Base-by-base conservation (phyloP, 92 coral and sea anemone genomes). In the Parazoanthus swiftii region DNA sequence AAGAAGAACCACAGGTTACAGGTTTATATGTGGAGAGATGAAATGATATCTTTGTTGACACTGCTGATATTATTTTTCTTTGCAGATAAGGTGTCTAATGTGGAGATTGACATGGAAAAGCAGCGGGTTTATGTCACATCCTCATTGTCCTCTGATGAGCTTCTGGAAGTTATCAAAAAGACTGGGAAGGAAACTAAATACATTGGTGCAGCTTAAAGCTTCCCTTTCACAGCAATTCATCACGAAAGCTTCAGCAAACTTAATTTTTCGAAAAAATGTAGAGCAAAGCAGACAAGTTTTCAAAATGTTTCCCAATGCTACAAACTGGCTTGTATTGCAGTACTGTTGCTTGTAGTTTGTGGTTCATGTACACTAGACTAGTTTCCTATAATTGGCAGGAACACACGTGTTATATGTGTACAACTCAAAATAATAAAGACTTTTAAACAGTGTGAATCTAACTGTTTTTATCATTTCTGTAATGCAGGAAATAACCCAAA, bases 51-150 rank as follows among this genome's bases (percentile, higher is more conserved):
- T 38, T 11, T 42, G 85, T 80, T 50, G 65, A 13, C 51, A 26
- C 6, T 26, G 16, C 11, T 16, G 78, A 74, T 37, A 26, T 63
- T 74, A 11, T 9, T n/a, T 18, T 72, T 89, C 39, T 80, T 85
- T 79, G 15, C 66, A 86, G 90, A 90, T 89, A 90, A 91, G 54
- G 89, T 90, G 80, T 77, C 93, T 58, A 93, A 95, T 35, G 88
- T 97, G 56, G 94, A 94, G 2, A 92, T 97, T 38, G 95, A 97
- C 81, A 90, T 97, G 97, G 95, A 92, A n/a, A 92, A 92, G 89
- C 96, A 97, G 85, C 85, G 90, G 46, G 99, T 97, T 7, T 95
- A 76, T 90, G 99, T 97, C 39, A 95, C 97, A 63, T 97, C 99
- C 85, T 42, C 89, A 11, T 89, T 93, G 58, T 81, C 99, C 0